Evolutionary conservation across 2,113 vertebrate species (phyloP), one percentile per base, ranked within the genome.

Genomic region (Chloropsis cyanopogon): DNA sequence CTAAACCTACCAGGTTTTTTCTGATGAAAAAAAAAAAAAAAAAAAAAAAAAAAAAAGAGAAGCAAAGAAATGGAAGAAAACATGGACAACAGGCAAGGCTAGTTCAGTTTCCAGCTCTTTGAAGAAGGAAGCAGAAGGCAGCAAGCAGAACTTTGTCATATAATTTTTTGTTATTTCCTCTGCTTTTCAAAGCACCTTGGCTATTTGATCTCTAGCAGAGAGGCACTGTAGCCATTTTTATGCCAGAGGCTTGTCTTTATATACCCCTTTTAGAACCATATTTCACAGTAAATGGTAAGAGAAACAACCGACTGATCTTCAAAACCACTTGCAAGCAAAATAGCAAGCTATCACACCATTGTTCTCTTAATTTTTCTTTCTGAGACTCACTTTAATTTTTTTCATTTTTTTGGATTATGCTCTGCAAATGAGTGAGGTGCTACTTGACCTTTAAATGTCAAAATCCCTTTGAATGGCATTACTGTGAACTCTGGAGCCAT

Each of bases 401-500:
- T 37, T 49, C 41, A 41, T 66, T 83, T 69, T 73, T 77, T 5
- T 22, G 4, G 12, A 41, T 88, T 61, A 42, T 46, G 33, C 9
- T 92, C 17, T 69, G 64, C 90, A 66, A 76, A 49, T 68, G 54
- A 73, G 75, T 71, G 13, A 13, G 6, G 44, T 82, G 47, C 37
- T 81, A 57, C 68, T 76, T 80, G 86, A 95, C 75, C 79, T 97
- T 96, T 96, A 95, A 96, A 96, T 91, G 82, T 77, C 90, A 96
- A 86, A 92, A 94, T 73, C 63, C 49, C 59, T 68, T 79, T 82
- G 64, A 92, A 81, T 50, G 50, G 61, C 12, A 39, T 80, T 84
- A 26, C 72, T 82, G 66, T 50, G 82, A 91, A 76, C 49, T 83
- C 63, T 76, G 64, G 60, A 86, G 31, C 85, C 47, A 33, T 33